Evolutionary conservation across 2,113 vertebrate species (phyloP).

Genomic region (Scomber scombrus): DNA sequence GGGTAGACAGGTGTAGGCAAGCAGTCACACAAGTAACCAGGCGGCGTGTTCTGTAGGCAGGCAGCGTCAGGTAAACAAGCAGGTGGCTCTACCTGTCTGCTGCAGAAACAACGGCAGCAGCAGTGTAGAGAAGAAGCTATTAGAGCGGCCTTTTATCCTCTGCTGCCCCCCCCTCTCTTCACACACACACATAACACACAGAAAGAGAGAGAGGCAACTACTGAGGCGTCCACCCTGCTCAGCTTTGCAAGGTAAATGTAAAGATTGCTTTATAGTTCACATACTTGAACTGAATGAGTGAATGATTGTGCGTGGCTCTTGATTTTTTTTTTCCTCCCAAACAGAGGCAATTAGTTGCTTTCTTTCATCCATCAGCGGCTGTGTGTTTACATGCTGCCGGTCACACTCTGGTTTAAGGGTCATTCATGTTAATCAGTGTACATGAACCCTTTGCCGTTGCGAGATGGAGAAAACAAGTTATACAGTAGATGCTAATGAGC

Average conservation of each 20-base stretch:
- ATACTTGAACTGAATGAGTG: not conserved
- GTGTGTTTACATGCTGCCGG: constrained; percentile 32
- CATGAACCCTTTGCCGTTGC: not conserved
- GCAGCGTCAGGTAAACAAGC: constrained; percentile 59
- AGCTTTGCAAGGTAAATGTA: constrained; percentile 65
- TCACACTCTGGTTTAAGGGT: constrained; percentile 8
- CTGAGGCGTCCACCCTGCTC: constrained; percentile 39
- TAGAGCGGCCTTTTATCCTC: constrained; percentile 62
- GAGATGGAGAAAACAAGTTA: constrained; percentile 11
- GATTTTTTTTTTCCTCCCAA: not conserved
- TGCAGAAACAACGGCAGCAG: constrained; percentile 72
- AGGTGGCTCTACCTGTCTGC: constrained; percentile 68
- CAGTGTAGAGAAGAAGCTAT: constrained; percentile 80
- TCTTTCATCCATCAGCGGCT: constrained; percentile 20
- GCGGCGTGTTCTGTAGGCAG: constrained; percentile 32
- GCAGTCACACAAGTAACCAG: constrained; percentile 35
- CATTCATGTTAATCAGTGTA: constrained; percentile 20
- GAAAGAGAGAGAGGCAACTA: constrained; percentile 26
- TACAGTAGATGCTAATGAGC: not conserved
- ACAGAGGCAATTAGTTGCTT: not conserved
- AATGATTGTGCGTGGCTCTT: constrained; percentile 1
- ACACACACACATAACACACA: constrained; percentile 45
- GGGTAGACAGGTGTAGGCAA: constrained; percentile 21
- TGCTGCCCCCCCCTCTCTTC: constrained; percentile 40
- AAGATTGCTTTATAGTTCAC: constrained; percentile 18